Conservation (phyloP, 2,888 invertebrate species). For the Xestoiulus laeticollis region DNA sequence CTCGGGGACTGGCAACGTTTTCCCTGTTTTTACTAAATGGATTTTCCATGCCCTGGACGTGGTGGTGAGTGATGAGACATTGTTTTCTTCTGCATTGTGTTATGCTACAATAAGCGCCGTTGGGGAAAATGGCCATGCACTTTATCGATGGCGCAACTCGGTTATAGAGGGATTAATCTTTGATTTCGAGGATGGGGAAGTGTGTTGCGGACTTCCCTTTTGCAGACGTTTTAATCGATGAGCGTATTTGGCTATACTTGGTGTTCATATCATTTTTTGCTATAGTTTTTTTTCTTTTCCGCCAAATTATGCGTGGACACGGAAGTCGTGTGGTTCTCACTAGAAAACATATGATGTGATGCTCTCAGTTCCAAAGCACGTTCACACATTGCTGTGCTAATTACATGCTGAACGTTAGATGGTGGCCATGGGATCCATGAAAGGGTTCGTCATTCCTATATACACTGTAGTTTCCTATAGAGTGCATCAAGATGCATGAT, state of each 20-base stretch:
- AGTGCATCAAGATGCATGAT: too few relatives aligned
- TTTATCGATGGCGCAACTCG: neutral
- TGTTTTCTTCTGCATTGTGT: neutral
- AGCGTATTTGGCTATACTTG: neutral
- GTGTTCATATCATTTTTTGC: neutral
- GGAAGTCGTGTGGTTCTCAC: neutral
- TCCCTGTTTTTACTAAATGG: conserved; percentile 37
- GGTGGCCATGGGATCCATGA: too few relatives aligned
- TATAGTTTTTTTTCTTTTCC: neutral
- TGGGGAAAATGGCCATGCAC: neutral
- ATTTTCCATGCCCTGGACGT: neutral
- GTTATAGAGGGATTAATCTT: neutral
- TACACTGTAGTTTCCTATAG: too few relatives aligned
- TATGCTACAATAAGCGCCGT: neutral
- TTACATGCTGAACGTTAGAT: too few relatives aligned
- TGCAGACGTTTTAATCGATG: neutral
- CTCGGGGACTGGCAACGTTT: neutral
- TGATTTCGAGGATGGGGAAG: neutral
- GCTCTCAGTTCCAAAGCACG: too few relatives aligned
- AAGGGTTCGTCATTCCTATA: too few relatives aligned
- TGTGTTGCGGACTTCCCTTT: neutral
- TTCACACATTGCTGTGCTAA: too few relatives aligned
- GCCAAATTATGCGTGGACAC: neutral
- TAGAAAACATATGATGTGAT: neutral
- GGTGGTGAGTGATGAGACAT: conserved; percentile 11